These are phyloP conservation scores for Lysandra coridon DNA, from an alignment of 2,888 invertebrate species.

Conservation along the genomic window DNA sequence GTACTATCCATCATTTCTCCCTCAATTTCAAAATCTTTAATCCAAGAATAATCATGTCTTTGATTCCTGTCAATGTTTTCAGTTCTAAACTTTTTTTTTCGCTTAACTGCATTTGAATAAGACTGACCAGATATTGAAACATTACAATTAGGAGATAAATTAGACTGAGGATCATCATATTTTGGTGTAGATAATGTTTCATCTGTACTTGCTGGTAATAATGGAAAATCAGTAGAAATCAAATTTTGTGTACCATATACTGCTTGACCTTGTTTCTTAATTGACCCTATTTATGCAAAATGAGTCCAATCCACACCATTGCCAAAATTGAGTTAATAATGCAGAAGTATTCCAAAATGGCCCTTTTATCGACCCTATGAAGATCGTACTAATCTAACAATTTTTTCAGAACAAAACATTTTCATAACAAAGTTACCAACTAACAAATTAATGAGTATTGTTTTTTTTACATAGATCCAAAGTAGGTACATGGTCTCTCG, in stretches of 20 bases:
- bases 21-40: background rate
- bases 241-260: background rate
- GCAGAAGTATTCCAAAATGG: too few species aligned
- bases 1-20: background rate
- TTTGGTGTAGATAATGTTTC: background rate
- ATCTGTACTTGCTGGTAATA: background rate
- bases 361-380: too few species aligned
- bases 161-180: background rate
- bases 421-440: too few species aligned
- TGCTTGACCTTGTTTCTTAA: background rate
- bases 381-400: too few species aligned
- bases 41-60: background rate
- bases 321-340: too few species aligned
- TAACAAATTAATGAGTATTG: too few species aligned
- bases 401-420: too few species aligned
- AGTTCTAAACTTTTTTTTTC: background rate
- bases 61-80: background rate
- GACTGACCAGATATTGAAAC: background rate
- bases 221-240: background rate
- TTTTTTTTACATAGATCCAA: too few species aligned
- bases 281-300: too few species aligned
- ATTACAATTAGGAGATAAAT: background rate
- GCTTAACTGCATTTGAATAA: background rate
- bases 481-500: too few species aligned
- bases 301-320: too few species aligned